Evolutionary conservation across 2,113 vertebrate genomes (phyloP).

Genomic region (Passer domesticus): DNA sequence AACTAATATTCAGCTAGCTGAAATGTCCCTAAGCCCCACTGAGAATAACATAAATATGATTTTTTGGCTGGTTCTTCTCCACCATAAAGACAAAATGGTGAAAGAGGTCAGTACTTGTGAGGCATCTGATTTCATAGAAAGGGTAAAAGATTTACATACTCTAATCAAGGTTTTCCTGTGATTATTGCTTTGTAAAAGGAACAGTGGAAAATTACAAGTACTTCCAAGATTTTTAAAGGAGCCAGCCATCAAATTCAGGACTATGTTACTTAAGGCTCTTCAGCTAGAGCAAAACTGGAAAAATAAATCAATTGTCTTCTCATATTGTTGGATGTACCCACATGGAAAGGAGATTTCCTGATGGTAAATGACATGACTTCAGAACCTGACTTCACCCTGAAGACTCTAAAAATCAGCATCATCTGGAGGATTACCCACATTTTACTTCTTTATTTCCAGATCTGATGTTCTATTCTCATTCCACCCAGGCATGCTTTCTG

Average conservation of each 20-base stretch:
- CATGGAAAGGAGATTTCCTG: not conserved
- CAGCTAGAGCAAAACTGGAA: not conserved
- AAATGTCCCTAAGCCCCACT: not conserved
- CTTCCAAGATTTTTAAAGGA: not conserved
- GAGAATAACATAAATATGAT: not conserved
- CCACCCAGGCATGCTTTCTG: not conserved
- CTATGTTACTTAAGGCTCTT: not conserved
- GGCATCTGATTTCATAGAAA: not conserved
- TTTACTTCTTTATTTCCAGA: not conserved
- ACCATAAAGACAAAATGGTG: not conserved
- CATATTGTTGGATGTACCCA: not conserved
- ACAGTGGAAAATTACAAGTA: not conserved
- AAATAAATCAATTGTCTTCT: not conserved
- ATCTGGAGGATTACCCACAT: rapidly evolving
- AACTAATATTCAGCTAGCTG: not conserved
- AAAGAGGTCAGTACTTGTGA: not conserved
- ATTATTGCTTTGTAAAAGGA: not conserved
- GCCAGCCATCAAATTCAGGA: not conserved
- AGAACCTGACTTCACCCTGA: not conserved
- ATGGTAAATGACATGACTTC: not conserved
- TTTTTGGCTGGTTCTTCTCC: not conserved
- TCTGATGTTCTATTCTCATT: not conserved
- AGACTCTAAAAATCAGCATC: not conserved
- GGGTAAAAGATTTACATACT: not conserved
- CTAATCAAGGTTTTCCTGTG: not conserved